phyloP scores from a whole-genome alignment of 2,113 vertebrate species.

The Urocitellus parryii region DNA sequence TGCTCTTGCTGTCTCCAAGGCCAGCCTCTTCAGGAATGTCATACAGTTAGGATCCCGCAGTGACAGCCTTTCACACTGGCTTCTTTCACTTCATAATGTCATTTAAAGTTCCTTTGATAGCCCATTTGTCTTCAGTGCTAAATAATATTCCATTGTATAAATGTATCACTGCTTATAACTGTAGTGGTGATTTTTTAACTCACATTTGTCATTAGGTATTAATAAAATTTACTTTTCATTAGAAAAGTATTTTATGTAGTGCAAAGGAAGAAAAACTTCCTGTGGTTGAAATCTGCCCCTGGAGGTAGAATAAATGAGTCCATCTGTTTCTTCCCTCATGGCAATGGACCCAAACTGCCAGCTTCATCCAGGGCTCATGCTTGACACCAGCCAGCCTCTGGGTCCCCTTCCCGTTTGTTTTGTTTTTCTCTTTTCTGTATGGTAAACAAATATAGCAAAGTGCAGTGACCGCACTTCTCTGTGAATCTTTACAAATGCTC shows the following conservation, averaged over 20 bases:
- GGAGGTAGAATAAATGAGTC: background rate
- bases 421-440: too few species aligned
- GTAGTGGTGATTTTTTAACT: background rate
- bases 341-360: conserved; percentile 33
- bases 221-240: background rate
- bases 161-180: background rate
- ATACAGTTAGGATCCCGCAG: too few species aligned
- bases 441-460: background rate
- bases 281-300: background rate
- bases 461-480: background rate
- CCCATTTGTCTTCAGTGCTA: background rate
- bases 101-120: too few species aligned
- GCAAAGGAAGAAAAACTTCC: background rate
- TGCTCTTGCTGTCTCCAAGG: too few species aligned
- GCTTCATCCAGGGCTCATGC: conserved; percentile 58
- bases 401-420: background rate
- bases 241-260: background rate
- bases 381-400: conserved; percentile 30
- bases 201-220: background rate
- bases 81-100: too few species aligned
- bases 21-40: too few species aligned
- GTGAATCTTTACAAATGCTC: background rate
- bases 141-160: background rate
- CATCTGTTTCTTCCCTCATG: conserved; percentile 1
- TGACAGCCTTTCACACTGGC: too few species aligned